phyloP scores from a whole-genome alignment of 2,888 invertebrate genomes.

The Adelognathus sp. region DNA sequence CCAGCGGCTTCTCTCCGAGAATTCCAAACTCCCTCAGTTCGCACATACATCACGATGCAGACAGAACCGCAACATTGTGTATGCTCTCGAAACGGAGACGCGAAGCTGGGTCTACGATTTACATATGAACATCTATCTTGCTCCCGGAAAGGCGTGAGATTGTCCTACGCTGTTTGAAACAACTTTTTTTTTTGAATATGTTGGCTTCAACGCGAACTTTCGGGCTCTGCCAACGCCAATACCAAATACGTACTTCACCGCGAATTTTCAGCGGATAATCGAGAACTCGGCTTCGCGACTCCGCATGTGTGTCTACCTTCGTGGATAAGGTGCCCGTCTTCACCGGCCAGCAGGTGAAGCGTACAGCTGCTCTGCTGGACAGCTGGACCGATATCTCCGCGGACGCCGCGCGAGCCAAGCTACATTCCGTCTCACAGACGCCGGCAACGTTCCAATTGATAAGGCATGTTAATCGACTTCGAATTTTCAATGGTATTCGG shows the following conservation, averaged over 20 bases:
- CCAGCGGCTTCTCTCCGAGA: conserved; percentile 10
- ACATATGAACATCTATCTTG: conserved; percentile 58
- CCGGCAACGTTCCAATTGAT: conserved; percentile 35
- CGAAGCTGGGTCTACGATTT: conserved; percentile 42
- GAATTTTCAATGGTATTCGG: background rate
- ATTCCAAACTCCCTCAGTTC: conserved; percentile 3
- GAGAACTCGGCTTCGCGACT: conserved; percentile 56
- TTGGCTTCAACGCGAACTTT: background rate
- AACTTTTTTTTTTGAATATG: background rate
- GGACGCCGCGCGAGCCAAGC: conserved; percentile 26
- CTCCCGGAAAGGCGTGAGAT: conserved; percentile 45
- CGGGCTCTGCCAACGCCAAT: conserved; percentile 7
- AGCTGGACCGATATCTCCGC: conserved; percentile 77
- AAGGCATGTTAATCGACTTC: background rate
- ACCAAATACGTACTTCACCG: conserved; percentile 47
- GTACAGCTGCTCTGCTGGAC: conserved; percentile 74
- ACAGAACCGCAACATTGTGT: background rate
- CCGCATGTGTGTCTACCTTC: conserved; percentile 24
- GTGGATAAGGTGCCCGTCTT: conserved; percentile 23
- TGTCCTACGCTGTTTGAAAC: background rate
- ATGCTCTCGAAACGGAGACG: background rate
- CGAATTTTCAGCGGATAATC: conserved; percentile 28
- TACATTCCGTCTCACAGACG: conserved; percentile 34
- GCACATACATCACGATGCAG: conserved; percentile 21
- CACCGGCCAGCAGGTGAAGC: conserved; percentile 77